phyloP scores from a whole-genome alignment of 2,113 vertebrate genomes.

The Blennius ocellaris region DNA sequence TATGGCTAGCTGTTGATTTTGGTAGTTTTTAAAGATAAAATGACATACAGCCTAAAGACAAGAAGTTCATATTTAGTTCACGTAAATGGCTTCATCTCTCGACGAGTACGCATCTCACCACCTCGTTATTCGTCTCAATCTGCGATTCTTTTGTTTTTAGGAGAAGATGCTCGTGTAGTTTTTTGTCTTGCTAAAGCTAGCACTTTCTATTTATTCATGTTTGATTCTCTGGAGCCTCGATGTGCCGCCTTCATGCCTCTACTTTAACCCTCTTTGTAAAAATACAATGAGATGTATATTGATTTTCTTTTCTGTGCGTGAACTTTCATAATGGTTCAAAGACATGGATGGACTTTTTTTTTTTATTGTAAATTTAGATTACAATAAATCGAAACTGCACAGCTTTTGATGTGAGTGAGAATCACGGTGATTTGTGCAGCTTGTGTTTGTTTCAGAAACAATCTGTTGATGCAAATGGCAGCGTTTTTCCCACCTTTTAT shows the following conservation, averaged over 20 bases:
- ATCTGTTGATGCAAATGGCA: too few relatives aligned
- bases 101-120: too few relatives aligned
- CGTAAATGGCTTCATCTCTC: too few relatives aligned
- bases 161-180: conserved; percentile 65
- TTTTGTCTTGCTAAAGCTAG: conserved; percentile 85
- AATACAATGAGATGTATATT: conserved; percentile 86
- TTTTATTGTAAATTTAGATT: conserved; percentile 89
- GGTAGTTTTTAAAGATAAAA: too few relatives aligned
- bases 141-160: conserved; percentile 40
- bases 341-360: conserved; percentile 86
- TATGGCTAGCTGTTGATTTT: too few relatives aligned
- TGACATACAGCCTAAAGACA: too few relatives aligned
- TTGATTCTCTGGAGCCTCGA: conserved; percentile 85
- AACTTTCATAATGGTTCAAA: conserved; percentile 86
- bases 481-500: too few relatives aligned
- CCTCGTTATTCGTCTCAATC: too few relatives aligned
- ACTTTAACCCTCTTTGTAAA: conserved; percentile 87
- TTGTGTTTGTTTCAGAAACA: conserved; percentile 35
- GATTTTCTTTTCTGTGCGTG: conserved; percentile 84
- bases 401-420: conserved; percentile 91
- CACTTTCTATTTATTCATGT: conserved; percentile 96
- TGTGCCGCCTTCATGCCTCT: conserved; percentile 91
- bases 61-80: too few relatives aligned
- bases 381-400: conserved; percentile 91
- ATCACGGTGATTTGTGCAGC: conserved; percentile 52